These are phyloP conservation scores for Drosophila subpulchrella DNA, from an alignment of 1,140 invertebrate genomes.

Conservation along the genomic window DNA sequence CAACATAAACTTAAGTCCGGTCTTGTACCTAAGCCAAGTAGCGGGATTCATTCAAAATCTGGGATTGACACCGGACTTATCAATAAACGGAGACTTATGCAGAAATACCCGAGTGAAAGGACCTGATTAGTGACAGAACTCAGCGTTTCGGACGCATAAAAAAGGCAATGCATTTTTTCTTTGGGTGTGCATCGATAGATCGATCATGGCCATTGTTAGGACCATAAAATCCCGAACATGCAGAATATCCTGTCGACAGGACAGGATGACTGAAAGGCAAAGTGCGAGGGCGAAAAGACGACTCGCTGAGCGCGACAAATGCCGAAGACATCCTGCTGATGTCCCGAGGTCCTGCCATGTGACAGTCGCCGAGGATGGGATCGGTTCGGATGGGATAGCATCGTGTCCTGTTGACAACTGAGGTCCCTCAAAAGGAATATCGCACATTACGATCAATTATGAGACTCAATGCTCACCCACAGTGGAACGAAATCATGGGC, in stretches of 20 bases:
- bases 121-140: conserved; percentile 33
- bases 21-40: conserved; percentile 44
- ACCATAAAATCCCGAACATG: conserved; percentile 29
- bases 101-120: conserved; percentile 22
- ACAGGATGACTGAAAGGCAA: conserved; percentile 40
- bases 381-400: neutral
- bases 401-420: conserved; percentile 59
- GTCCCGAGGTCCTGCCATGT: conserved; percentile 19
- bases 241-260: conserved; percentile 39
- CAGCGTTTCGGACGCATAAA: conserved; percentile 47
- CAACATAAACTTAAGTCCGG: conserved; percentile 41
- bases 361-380: conserved; percentile 22
- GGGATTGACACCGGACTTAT: conserved; percentile 61
- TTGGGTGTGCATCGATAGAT: conserved; percentile 25
- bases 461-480: conserved; percentile 72
- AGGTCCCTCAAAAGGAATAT: conserved; percentile 45
- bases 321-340: conserved; percentile 30
- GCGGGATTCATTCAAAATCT: conserved; percentile 76
- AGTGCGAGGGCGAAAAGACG: conserved; percentile 28
- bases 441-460: conserved; percentile 83
- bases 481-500: conserved; percentile 62
- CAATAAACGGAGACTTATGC: conserved; percentile 62
- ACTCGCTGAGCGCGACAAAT: conserved; percentile 48
- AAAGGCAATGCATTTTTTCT: conserved; percentile 39
- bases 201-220: conserved; percentile 54